Evolutionary conservation across 2,888 invertebrate species (phyloP), one percentile per base, ranked within the genome.

Genomic region (Fabriciana adippe): DNA sequence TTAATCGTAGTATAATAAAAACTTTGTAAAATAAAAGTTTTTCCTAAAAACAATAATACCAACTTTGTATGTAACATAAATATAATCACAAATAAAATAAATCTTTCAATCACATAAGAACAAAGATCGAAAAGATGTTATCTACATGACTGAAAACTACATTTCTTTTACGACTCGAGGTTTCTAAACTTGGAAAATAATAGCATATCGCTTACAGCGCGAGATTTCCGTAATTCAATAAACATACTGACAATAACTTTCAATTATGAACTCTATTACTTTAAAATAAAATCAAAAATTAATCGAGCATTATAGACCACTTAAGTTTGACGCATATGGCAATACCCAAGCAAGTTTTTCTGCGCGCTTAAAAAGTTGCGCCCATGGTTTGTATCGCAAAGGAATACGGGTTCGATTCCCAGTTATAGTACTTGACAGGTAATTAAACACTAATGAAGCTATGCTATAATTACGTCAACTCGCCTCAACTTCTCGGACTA

Each of bases 351-450:
- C 73, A 60, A 73, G 69, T 73, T 73, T 73, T 73, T 71, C 69
- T 69, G 64, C 47, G 31, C 64, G 47, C 41, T 63, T 18, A 60
- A 67, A 57, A 66, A 68, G 62, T 62, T 68, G 68, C 62, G 41
- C 66, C 62, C 53, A 55, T 69, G 61, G 70, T 65, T 70, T 70
- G 65, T 69, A 67, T 67, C 50, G 57, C 64, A 64, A 67, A 48
- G 71, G 55, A 68, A 73, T 74, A 75, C 75, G 67, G 72, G 73
- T 74, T 74, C 72, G 71, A 74, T 71, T 72, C 73, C 67, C 66
- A 68, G 45, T 26, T 51, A 18, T 45, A 60, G 55, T 59, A 61
- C 60, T 50, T 62, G 65, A 67, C 67, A 60, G 66, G 70, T 64
- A 70, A 72, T 70, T 72, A 70, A 66, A 66, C 55, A 70, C 60